Evolutionary conservation across 1,140 invertebrate species (phyloP), one percentile per base, ranked within the genome.

Genomic region (Macrosteles quadrilineatus): DNA sequence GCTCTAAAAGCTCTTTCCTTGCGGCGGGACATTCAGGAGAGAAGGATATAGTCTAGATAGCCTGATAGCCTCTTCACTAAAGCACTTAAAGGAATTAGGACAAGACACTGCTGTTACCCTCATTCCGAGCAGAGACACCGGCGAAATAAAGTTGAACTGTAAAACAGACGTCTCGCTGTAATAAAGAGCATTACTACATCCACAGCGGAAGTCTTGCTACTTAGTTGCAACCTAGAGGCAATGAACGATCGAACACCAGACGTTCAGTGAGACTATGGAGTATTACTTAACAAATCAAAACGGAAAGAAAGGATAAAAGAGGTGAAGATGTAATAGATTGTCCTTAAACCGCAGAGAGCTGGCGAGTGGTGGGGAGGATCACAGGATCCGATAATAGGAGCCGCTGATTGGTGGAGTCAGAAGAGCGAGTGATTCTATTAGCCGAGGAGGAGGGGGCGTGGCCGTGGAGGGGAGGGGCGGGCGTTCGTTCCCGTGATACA

Each of bases 291-390:
- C 55, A 59, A 59, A 59, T 59, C 55, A 59, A 59, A 59, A 59
- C 55, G 27, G 55, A 59, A 59, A 59, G 55, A 29, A 30, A 27
- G 55, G 55, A 59, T 59, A 29, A 59, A 59, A 59, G 55, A 59
- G 55, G 55, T 59, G 55, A 59, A 59, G 55, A 59, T 59, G 55
- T 59, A 59, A 59, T 59, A 59, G 55, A 59, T 59, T 59, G 55
- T 29, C 47, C 47, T 50, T 50, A 50, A 50, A 50, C 47, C 47
- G 47, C 47, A 50, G 47, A 50, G 47, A 36, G 32, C n/a, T n/a
- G n/a, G 47, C 4, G 47, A 21, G 55, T 25, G 55, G 55, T 11
- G 55, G 55, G 55, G 23, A 21, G 47, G 47, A 50, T 50, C 47
- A 50, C 47, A 3, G 14, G 47, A 50, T 50, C 47, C 47, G 47